These are phyloP conservation scores for Belgica antarctica DNA, from an alignment of 2,888 invertebrate genomes.

Conservation along the genomic window DNA sequence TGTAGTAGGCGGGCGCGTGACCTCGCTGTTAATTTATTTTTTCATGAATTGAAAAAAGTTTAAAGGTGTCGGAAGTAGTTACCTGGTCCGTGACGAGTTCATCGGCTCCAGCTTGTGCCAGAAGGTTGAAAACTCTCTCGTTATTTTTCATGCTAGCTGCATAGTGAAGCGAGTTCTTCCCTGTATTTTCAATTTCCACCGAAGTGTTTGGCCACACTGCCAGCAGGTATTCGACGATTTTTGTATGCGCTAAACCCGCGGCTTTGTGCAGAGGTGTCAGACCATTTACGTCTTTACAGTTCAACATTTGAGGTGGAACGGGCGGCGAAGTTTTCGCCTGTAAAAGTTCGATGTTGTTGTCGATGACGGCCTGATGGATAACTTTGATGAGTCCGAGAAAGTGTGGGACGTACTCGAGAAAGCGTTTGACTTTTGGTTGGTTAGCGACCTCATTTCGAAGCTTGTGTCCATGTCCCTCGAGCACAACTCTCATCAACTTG, in stretches of 20 bases:
- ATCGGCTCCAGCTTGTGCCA: conserved; percentile 79
- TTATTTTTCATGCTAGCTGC: conserved; percentile 78
- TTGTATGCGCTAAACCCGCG: conserved; percentile 74
- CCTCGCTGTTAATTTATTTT: conserved; percentile 65
- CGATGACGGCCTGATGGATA: conserved; percentile 73
- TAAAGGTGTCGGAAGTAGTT: conserved; percentile 51
- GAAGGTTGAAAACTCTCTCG: conserved; percentile 71
- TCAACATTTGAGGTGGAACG: conserved; percentile 68
- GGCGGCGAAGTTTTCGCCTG: conserved; percentile 67
- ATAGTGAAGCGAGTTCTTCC: conserved; percentile 84
- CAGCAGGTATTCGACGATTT: conserved; percentile 71
- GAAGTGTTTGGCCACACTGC: conserved; percentile 68
- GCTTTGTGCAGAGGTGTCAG: conserved; percentile 87
- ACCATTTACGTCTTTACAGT: conserved; percentile 75
- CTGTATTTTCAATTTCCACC: conserved; percentile 73
- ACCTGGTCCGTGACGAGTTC: conserved; percentile 82
- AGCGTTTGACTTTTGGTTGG: conserved; percentile 76
- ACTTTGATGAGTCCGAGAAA: conserved; percentile 86
- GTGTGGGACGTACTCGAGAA: conserved; percentile 89
- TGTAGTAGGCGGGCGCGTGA: conserved; percentile 76
- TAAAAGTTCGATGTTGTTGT: conserved; percentile 71
- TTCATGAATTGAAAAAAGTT: background rate
- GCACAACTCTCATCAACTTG: conserved; percentile 80
- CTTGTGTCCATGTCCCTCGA: conserved; percentile 86
- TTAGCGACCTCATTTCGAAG: conserved; percentile 80